phyloP scores from a whole-genome alignment of 2,888 invertebrate species.

The Microctonus aethiopoides region DNA sequence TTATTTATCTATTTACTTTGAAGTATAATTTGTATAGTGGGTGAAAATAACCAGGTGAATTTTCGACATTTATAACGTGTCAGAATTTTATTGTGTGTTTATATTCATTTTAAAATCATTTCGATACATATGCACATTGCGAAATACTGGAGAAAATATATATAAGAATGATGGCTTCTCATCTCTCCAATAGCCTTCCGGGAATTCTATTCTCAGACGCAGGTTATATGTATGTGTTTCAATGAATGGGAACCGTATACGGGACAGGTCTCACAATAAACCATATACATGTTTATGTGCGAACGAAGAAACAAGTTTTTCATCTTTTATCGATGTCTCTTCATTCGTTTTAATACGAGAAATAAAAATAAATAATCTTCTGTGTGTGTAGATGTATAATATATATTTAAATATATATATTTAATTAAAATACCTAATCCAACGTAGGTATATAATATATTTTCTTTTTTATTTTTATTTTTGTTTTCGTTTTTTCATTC shows the following conservation, averaged over 20 bases:
- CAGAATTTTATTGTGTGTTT: not conserved
- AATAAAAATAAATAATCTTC: not conserved
- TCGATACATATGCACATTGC: not conserved
- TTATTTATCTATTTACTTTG: no score
- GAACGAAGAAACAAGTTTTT: conserved; percentile 37
- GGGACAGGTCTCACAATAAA: conserved; percentile 12
- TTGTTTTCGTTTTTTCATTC: not conserved
- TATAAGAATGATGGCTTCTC: conserved; percentile 15
- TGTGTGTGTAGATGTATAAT: not conserved
- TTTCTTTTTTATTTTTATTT: not conserved
- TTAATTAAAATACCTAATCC: no score
- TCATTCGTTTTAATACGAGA: not conserved
- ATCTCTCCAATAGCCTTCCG: conserved; percentile 51
- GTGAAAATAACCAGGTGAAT: not conserved
- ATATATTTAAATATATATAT: not conserved
- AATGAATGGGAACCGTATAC: conserved; percentile 39
- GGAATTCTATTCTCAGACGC: conserved; percentile 62
- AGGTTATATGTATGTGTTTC: conserved; percentile 31
- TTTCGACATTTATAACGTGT: not conserved
- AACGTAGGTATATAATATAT: not conserved
- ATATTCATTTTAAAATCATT: not conserved
- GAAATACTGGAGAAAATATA: conserved; percentile 3
- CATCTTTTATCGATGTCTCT: conserved; percentile 1
- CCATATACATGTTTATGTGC: no score
- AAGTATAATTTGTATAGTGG: not conserved